phyloP scores from a whole-genome alignment of 2,888 invertebrate genomes.

The Stenodera caucasica region DNA sequence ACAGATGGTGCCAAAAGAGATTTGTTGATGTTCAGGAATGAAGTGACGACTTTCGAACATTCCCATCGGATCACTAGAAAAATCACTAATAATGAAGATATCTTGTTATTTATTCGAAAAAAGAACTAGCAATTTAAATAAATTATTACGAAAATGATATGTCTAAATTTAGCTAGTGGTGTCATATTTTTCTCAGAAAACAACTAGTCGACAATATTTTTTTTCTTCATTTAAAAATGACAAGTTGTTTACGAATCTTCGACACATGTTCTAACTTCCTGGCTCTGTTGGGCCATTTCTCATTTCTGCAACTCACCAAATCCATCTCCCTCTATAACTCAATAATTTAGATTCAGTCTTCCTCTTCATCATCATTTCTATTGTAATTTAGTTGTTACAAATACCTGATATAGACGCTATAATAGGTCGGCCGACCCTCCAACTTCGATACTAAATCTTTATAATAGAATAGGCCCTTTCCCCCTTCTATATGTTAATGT shows the following conservation, averaged over 20 bases:
- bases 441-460: constrained; percentile 28
- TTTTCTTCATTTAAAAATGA: constrained; percentile 11
- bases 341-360: no score
- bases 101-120: no score
- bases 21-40: constrained; percentile 44
- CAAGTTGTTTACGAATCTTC: constrained; percentile 29
- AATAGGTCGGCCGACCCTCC: background rate
- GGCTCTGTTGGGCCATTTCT: constrained; percentile 26
- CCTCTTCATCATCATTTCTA: no score
- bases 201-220: background rate
- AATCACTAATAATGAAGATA: no score
- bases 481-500: constrained; percentile 32
- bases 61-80: no score
- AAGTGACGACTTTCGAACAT: constrained; percentile 44
- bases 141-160: background rate
- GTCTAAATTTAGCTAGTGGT: background rate
- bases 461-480: constrained; percentile 31
- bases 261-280: constrained; percentile 35
- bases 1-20: constrained; percentile 41
- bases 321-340: background rate
- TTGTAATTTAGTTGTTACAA: background rate
- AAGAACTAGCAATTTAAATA: no score
- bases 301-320: constrained; percentile 24
- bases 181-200: background rate
- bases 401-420: background rate